Base-by-base conservation (phyloP, 2,888 invertebrate species). In the Eupeodes latifasciatus region DNA sequence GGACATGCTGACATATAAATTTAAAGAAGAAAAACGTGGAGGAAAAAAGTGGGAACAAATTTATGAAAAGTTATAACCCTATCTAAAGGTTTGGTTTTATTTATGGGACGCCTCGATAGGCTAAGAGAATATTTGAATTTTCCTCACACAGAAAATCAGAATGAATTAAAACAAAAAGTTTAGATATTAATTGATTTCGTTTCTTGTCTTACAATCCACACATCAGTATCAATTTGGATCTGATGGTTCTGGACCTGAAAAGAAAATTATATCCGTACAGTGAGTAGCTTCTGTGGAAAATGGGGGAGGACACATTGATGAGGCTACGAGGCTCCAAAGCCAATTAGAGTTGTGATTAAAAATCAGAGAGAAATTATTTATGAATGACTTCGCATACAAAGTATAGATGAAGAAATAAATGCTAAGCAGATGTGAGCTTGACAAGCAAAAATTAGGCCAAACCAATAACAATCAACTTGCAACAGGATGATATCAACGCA, bases 1-100 rank as follows among this genome's bases (percentile, higher is more conserved):
- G 85, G 85, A 86, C 85, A 82, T 64, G 79, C 84, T 80, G 84
- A 87, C 78, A 84, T 53, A 84, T 76, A 80, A 84, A 87, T 80
- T 76, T 27, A 47, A 69, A 71, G n/a, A 51, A 36, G 6, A 69
- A 81, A 66, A 19, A 19, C 19, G 59, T 19, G 40, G 5, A 61
- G 76, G 40, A 61, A 72, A 72, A 85, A 71, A 53, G 62, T 79
- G 80, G 72, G 5, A 81, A 85, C 88, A 69, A 88, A 88, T 88
- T 88, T 88, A 88, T 88, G 88, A 88, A 74, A 57, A 88, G 81
- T 81, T 88, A 88, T 88, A 85, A 88, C 77, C 81, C 85, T n/a
- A 81, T 85, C 88, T 78, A 78, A 40, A 72, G 77, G 64, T 81
- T 81, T 72, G 10, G 9, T 62, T 80, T 76, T 62, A 88, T 53